Percentiles rank a stretch among this genome's conserved stretches.
phyloP scores from a whole-genome alignment of 2,888 invertebrate species.

The Phaedon cochleariae region DNA sequence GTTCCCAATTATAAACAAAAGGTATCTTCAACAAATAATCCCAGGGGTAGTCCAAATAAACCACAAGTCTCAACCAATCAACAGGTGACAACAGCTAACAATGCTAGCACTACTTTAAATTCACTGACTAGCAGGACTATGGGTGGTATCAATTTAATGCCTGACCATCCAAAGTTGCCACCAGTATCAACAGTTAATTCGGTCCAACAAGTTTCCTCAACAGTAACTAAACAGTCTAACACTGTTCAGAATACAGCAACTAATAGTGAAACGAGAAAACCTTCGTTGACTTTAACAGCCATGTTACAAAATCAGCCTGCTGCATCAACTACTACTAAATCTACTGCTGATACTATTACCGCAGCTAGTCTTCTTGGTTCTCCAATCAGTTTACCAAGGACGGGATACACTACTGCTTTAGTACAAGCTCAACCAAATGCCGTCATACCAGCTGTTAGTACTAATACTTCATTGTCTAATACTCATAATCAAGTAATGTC shows the following conservation, averaged over 20 bases:
- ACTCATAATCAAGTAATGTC: conserved; percentile 60
- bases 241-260: conserved; percentile 36
- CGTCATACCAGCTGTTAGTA: conserved; percentile 49
- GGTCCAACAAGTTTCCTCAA: conserved; percentile 30
- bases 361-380: conserved; percentile 60
- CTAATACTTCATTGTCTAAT: conserved; percentile 56
- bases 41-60: conserved; percentile 32
- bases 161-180: conserved; percentile 54
- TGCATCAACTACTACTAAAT: conserved; percentile 58
- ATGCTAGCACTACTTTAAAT: conserved; percentile 41
- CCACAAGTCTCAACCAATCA: conserved; percentile 23
- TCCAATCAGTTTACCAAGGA: conserved; percentile 55
- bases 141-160: conserved; percentile 51
- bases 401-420: conserved; percentile 55
- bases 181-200: conserved; percentile 47
- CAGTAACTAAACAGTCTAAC: conserved; percentile 25
- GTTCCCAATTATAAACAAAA: conserved; percentile 56
- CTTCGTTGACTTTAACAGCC: conserved; percentile 60
- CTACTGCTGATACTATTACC: conserved; percentile 59
- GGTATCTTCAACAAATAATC: conserved; percentile 37
- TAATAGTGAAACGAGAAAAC: conserved; percentile 45
- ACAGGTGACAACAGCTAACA: conserved; percentile 16
- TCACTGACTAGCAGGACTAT: conserved; percentile 44
- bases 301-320: conserved; percentile 63
- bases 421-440: conserved; percentile 58